Base-by-base conservation (phyloP, 2,113 vertebrate species). In the Cephalophus harveyi region DNA sequence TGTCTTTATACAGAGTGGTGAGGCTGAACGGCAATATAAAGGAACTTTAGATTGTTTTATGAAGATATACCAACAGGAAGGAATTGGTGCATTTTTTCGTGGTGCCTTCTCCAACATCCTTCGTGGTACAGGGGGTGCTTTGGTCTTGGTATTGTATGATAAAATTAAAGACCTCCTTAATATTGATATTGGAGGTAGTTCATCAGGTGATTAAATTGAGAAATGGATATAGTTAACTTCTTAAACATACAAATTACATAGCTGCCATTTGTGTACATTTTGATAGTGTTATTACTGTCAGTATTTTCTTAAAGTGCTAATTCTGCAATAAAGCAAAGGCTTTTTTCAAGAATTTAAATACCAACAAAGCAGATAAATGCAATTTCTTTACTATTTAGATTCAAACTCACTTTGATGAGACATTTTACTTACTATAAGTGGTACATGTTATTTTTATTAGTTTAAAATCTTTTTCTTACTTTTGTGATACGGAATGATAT, bases 71-170 rank as follows among this genome's bases (percentile, higher is more conserved):
- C 50, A 74, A 12, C 6, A 43, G 2, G 96, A 98, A 55, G 98
- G 94, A 48, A 5, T 92, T 14, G 25, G 2, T 46, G 97, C 98
- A 25, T 98, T 98, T 92, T 98, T 98, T 93, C 79, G 21, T 67
- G 96, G 94, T 85, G 97, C 95, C 8, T 98, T 99, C 96, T 98
- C 98, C 85, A 98, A 97, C 79, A 21, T 98, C 36, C 93, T 98
- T 94, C 43, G 33, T 97, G 98, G 98, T 78, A 98, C 98, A 78
- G 98, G 98, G 50, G 98, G 96, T 94, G 98, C 97, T 30, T 94
- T 98, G 48, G 94, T 98, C n/a, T 92, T 98, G 67, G 98, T 98
- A 27, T 93, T 98, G 48, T 98, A 98, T 87, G 98, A 98, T 54
- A 98, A 98, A 98, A 97, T 98, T 64, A 97, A 98, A 95, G 97